These are phyloP conservation scores for Scatophagus argus DNA, from an alignment of 2,113 vertebrate species.

Conservation along the genomic window DNA sequence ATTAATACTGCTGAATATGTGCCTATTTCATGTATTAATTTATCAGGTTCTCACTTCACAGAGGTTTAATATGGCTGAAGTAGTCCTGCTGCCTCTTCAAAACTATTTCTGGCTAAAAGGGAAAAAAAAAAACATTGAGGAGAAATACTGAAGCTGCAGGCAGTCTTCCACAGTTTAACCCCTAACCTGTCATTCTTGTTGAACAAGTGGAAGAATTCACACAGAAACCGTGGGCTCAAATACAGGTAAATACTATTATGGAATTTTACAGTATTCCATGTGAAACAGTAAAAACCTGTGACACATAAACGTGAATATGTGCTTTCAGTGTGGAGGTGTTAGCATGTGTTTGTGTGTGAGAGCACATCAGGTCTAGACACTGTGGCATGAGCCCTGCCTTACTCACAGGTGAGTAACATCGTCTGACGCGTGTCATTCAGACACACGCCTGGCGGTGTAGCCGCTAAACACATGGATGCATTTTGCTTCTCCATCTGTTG, in stretches of 20 bases:
- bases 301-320: background rate
- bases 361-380: constrained; percentile 46
- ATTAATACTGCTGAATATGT: background rate
- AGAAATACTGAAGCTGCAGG: background rate
- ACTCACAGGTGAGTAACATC: constrained; percentile 66
- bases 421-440: constrained; percentile 8
- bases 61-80: background rate
- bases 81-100: background rate
- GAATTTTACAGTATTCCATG: background rate
- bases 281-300: no score
- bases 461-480: background rate
- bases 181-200: background rate
- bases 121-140: background rate
- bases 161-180: background rate
- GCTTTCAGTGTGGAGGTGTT: background rate
- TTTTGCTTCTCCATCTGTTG: background rate
- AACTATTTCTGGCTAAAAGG: background rate
- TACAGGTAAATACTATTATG: no score
- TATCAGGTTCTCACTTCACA: background rate
- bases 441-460: constrained; percentile 7
- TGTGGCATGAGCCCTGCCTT: constrained; percentile 26
- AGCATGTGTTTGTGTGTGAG: background rate
- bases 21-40: background rate
- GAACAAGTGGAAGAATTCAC: background rate
- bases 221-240: background rate